phyloP scores from a whole-genome alignment of 1,140 invertebrate species.

The Pectinophora gossypiella region DNA sequence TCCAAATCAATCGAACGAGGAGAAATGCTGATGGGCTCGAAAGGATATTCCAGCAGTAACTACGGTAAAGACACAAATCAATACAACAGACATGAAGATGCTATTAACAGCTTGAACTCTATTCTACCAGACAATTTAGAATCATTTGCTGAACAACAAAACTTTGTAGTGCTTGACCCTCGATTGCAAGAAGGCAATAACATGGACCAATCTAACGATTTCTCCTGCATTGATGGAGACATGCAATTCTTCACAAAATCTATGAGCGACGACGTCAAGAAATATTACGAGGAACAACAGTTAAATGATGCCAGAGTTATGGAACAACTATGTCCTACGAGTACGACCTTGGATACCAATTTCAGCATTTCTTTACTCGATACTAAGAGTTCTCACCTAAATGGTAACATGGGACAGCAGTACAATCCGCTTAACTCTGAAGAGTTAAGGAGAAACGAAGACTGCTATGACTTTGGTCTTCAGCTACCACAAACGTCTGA shows the following conservation, averaged over 20 bases:
- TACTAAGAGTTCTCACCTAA: slow-evolving; percentile 45
- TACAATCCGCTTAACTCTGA: slow-evolving; percentile 42
- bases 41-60: slow-evolving; percentile 29
- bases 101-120: slow-evolving; percentile 55
- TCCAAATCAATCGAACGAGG: slow-evolving; percentile 67
- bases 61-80: slow-evolving; percentile 38
- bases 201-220: slow-evolving; percentile 51
- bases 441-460: slow-evolving; percentile 45
- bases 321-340: slow-evolving; percentile 55
- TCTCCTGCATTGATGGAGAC: slow-evolving; percentile 62
- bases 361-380: slow-evolving; percentile 62
- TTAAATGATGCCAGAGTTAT: slow-evolving; percentile 44
- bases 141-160: slow-evolving; percentile 55
- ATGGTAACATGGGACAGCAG: slow-evolving; percentile 40
- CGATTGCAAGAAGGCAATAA: slow-evolving; percentile 38
- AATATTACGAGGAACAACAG: slow-evolving; percentile 63
- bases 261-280: slow-evolving; percentile 66
- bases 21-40: slow-evolving; percentile 51
- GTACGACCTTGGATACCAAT: slow-evolving; percentile 48
- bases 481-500: slow-evolving; percentile 44
- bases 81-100: slow-evolving; percentile 40
- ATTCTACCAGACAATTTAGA: slow-evolving; percentile 62
- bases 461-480: slow-evolving; percentile 54
- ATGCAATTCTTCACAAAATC: slow-evolving; percentile 68
- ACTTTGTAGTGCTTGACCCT: slow-evolving; percentile 50